These are phyloP conservation scores for Damaliscus lunatus DNA, from an alignment of 2,113 vertebrate species.

Conservation along the genomic window DNA sequence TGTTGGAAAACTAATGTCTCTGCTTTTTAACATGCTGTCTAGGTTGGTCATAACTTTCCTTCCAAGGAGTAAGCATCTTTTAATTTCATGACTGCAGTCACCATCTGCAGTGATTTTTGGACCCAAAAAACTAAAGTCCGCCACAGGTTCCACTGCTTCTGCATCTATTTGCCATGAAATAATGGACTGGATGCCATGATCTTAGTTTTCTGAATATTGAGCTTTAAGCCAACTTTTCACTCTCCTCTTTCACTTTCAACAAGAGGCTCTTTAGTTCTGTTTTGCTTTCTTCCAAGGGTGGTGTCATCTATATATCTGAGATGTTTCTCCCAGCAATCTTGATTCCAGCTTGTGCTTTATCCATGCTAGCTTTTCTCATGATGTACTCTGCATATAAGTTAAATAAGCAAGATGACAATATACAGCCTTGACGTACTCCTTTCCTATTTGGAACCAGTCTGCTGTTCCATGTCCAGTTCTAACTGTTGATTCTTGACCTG, in stretches of 20 bases:
- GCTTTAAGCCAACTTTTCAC: background rate
- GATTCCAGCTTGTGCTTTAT: background rate
- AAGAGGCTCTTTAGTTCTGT: background rate
- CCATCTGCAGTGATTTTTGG: background rate
- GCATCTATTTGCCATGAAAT: background rate
- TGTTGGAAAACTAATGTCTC: background rate
- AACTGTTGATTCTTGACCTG: background rate
- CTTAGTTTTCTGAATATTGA: background rate
- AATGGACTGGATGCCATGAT: background rate
- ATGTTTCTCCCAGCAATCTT: background rate
- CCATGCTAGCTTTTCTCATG: background rate
- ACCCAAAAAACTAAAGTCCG: background rate
- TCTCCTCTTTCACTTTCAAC: background rate
- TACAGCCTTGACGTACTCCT: fast-evolving
- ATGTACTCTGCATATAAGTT: background rate
- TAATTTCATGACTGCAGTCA: background rate
- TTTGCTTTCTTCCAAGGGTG: background rate
- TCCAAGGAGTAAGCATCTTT: background rate
- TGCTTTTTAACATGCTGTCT: background rate
- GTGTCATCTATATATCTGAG: background rate
- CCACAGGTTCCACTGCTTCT: background rate
- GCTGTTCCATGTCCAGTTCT: background rate
- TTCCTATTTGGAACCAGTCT: background rate
- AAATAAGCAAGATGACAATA: background rate
- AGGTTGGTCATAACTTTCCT: background rate